Conservation (phyloP, 2,113 vertebrate genomes). For the Callorhinus ursinus region DNA sequence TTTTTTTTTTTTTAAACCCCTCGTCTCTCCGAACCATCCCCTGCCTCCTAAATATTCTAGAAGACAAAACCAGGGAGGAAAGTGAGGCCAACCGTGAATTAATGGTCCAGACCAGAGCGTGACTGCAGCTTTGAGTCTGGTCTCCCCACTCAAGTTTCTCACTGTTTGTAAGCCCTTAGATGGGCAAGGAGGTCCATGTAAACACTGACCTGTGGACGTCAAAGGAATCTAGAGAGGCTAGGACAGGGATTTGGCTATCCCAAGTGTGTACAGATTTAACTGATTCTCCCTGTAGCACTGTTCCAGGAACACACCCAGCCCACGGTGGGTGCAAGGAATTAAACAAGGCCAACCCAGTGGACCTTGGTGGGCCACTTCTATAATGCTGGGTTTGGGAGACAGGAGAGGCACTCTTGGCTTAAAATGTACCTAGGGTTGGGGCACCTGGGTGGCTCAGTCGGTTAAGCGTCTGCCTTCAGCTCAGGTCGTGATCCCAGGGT, state of each 20-base stretch:
- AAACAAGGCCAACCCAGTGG: not conserved
- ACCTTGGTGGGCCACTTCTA: not conserved
- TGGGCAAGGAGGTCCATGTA: not conserved
- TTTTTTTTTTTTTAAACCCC: not conserved
- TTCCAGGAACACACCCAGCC: not conserved
- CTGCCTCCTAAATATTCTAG: not conserved
- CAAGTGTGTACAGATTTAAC: not conserved
- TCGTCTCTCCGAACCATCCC: not conserved
- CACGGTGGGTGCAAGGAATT: not conserved
- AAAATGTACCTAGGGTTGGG: not conserved
- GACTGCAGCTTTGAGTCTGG: not conserved
- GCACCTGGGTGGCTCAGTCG: too few species aligned
- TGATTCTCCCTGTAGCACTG: not conserved
- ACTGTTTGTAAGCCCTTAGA: not conserved
- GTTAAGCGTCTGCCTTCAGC: too few species aligned
- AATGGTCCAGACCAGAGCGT: slow-evolving; percentile 24
- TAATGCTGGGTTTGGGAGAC: not conserved
- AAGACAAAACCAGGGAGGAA: slow-evolving; percentile 50
- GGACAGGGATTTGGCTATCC: not conserved
- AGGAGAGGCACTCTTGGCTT: not conserved
- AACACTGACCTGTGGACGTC: not conserved
- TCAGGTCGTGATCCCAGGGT: too few species aligned
- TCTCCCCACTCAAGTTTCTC: not conserved
- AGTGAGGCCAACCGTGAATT: not conserved
- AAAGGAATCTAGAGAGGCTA: not conserved